These are phyloP conservation scores for Trissolcus brochymenae DNA, from an alignment of 2,888 invertebrate genomes.

Conservation along the genomic window DNA sequence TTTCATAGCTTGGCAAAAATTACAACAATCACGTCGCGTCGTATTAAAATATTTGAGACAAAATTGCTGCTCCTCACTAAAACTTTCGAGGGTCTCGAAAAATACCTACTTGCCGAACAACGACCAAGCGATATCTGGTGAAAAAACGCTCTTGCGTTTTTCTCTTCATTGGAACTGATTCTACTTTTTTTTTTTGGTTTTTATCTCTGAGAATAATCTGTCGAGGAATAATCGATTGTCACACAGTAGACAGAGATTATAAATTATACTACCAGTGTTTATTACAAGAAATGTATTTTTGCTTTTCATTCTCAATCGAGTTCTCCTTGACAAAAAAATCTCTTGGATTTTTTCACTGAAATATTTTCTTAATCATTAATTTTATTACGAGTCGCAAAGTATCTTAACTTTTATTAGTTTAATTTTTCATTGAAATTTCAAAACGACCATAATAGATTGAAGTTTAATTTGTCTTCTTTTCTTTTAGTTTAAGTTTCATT, in stretches of 20 bases:
- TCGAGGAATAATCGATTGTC: slow-evolving; percentile 7
- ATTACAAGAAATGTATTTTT: no score
- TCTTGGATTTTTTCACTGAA: not conserved
- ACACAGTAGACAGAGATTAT: no score
- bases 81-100: slow-evolving; percentile 22
- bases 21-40: slow-evolving; percentile 37
- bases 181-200: slow-evolving; percentile 11
- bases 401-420: no score
- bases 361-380: slow-evolving; percentile 5
- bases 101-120: slow-evolving; percentile 32
- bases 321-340: slow-evolving; percentile 2
- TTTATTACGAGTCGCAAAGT: slow-evolving; percentile 2
- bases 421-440: not conserved
- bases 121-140: slow-evolving; percentile 35
- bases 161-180: slow-evolving; percentile 21
- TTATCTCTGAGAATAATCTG: not conserved
- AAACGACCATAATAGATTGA: slow-evolving; percentile 1
- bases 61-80: slow-evolving; percentile 31
- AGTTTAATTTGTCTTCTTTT: not conserved
- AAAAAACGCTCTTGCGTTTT: slow-evolving; percentile 31
- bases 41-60: slow-evolving; percentile 43
- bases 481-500: slow-evolving; percentile 4
- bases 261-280: no score
- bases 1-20: slow-evolving; percentile 47
- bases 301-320: not conserved